Conservation (phyloP, 92 coral and sea anemone species). For the Galaxea fascicularis region DNA sequence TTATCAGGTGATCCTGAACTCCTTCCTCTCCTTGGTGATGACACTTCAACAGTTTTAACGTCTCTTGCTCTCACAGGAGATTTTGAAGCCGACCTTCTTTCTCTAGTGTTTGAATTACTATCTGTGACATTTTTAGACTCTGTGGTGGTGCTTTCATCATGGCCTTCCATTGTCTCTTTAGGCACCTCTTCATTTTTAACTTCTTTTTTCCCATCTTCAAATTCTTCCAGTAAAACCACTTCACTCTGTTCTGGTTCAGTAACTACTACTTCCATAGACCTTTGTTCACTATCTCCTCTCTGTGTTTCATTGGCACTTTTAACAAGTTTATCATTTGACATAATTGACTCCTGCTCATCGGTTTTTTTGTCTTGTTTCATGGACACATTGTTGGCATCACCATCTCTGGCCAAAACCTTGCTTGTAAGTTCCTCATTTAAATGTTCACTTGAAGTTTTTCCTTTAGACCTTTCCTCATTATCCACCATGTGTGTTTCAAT, state of each 20-base stretch:
- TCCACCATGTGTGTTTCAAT: background rate
- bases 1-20: constrained; percentile 36
- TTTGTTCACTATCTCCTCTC: constrained; percentile 17
- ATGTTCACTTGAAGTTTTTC: background rate
- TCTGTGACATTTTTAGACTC: constrained; percentile 13
- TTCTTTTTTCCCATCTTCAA: constrained; percentile 1
- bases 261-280: background rate
- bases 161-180: background rate
- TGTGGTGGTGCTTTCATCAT: background rate
- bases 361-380: no score
- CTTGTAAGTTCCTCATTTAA: no score
- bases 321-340: no score
- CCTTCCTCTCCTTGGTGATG: constrained; percentile 48
- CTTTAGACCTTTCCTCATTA: background rate
- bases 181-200: background rate
- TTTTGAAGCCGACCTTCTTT: constrained; percentile 37
- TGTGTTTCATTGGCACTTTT: background rate
- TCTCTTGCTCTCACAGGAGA: constrained; percentile 39
- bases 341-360: no score
- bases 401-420: no score
- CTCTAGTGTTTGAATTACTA: background rate
- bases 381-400: no score
- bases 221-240: background rate
- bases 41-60: constrained; percentile 15
- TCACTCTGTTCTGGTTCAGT: background rate